Conservation (phyloP, 2,113 vertebrate species). For the Glaucomys volans region DNA sequence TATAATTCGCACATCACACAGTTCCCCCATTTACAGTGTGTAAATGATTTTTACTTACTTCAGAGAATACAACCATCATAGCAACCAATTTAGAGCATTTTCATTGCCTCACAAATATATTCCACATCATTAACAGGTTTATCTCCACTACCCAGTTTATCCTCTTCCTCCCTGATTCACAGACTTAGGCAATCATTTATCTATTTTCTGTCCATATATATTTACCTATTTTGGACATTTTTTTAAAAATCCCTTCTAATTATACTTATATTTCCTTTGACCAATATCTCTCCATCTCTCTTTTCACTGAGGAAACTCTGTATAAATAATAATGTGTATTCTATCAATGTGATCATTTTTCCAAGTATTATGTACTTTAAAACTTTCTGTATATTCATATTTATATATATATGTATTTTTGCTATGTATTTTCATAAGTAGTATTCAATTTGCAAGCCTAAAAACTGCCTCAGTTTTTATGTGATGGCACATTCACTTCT, state of each 20-base stretch:
- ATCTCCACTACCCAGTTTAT: neutral
- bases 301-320: neutral
- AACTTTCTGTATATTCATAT: too few species aligned
- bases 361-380: neutral
- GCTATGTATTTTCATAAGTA: neutral
- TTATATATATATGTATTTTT: neutral
- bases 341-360: neutral
- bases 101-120: neutral
- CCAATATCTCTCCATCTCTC: neutral
- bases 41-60: neutral
- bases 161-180: rapidly evolving
- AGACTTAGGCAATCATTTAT: neutral
- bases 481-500: neutral
- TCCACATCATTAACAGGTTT: neutral
- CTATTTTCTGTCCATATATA: neutral
- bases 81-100: neutral
- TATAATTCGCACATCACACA: neutral
- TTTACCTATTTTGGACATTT: neutral
- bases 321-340: neutral
- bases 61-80: neutral
- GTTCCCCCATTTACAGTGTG: neutral
- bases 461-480: neutral
- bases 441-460: neutral
- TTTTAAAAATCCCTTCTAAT: neutral
- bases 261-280: neutral